phyloP scores from a whole-genome alignment of 2,888 invertebrate genomes.

The Adelphocoris suturalis region DNA sequence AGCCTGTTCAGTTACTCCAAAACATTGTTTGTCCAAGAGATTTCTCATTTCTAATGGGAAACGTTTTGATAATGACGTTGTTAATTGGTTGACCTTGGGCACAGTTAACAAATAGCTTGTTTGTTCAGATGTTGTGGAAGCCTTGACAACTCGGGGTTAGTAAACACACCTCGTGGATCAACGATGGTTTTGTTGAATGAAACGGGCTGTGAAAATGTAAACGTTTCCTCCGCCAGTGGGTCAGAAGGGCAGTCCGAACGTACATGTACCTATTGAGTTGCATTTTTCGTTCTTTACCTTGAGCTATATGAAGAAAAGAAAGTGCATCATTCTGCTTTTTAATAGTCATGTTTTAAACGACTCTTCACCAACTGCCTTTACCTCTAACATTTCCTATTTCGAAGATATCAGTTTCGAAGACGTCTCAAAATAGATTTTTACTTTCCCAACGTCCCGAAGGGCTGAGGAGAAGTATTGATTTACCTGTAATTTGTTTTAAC shows the following conservation, averaged over 20 bases:
- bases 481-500: too few species aligned
- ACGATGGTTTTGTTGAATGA: slow-evolving; percentile 17
- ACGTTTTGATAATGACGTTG: neutral
- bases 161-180: neutral
- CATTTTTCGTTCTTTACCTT: too few species aligned
- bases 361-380: too few species aligned
- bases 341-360: too few species aligned
- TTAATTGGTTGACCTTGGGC: neutral
- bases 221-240: neutral
- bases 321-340: too few species aligned
- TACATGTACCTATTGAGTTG: too few species aligned
- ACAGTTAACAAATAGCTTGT: slow-evolving; percentile 13
- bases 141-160: slow-evolving; percentile 18
- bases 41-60: slow-evolving; percentile 39
- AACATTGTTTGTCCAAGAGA: neutral
- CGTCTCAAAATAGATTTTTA: too few species aligned
- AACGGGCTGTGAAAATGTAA: neutral
- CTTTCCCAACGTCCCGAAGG: too few species aligned
- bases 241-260: neutral
- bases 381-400: too few species aligned
- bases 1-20: neutral
- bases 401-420: too few species aligned
- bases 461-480: too few species aligned
- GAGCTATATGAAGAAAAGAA: too few species aligned
- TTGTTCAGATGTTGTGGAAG: slow-evolving; percentile 25